phyloP scores from a whole-genome alignment of 2,888 invertebrate genomes.

The Sphaerophoria rueppellii region DNA sequence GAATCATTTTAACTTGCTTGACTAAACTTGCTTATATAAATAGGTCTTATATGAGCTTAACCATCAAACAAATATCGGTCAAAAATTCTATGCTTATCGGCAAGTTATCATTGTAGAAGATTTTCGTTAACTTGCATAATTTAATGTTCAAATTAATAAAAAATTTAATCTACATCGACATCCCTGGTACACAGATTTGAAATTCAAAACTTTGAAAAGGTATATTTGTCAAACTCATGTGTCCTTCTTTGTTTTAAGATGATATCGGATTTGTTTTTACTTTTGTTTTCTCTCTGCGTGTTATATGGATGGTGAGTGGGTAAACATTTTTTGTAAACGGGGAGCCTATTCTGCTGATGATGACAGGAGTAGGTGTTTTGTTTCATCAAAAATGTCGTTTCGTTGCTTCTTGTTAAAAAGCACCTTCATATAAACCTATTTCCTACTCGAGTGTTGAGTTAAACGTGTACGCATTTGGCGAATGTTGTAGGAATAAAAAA shows the following conservation, averaged over 20 bases:
- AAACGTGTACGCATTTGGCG: constrained; percentile 37
- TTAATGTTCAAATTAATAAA: no score
- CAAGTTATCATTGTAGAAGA: no score
- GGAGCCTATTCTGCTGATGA: constrained; percentile 16
- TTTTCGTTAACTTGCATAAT: no score
- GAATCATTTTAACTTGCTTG: no score
- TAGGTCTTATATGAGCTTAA: no score
- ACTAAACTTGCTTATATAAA: no score
- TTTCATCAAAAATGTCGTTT: constrained; percentile 15
- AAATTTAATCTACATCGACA: background rate
- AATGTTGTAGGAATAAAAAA: constrained; percentile 54
- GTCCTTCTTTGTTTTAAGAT: constrained; percentile 30
- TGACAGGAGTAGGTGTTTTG: constrained; percentile 24
- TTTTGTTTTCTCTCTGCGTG: background rate
- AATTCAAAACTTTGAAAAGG: constrained; percentile 28
- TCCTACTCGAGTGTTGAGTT: background rate
- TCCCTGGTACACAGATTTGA: background rate
- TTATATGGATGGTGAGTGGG: background rate
- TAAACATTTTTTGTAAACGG: constrained; percentile 26
- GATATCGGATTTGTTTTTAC: background rate
- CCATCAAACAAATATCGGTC: no score
- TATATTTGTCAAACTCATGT: constrained; percentile 39
- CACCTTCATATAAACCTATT: background rate
- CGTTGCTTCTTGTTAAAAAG: constrained; percentile 23
- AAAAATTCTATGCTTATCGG: no score